Evolutionary conservation across 2,797 vertebrate species (phyloP).

Genomic region (Pseudotriccus pelzelni): DNA sequence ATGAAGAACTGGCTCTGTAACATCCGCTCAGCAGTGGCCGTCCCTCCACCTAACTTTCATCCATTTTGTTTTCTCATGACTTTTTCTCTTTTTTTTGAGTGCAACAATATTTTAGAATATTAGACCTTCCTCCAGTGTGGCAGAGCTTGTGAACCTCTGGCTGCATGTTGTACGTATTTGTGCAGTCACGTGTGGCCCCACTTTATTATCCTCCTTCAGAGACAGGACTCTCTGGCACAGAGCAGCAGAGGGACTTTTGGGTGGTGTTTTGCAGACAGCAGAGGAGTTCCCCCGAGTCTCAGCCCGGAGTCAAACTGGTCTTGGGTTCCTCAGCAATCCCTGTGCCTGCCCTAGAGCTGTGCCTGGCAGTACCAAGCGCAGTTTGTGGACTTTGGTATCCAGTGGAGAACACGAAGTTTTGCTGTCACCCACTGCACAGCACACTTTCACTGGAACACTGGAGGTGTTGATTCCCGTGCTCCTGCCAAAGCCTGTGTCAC

Average conservation of each 20-base stretch:
- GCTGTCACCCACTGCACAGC: neutral
- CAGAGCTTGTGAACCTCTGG: neutral
- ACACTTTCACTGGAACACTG: neutral
- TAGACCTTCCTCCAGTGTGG: neutral
- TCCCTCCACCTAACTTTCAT: neutral
- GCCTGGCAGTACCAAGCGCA: neutral
- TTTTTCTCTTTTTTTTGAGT: neutral
- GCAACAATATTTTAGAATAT: neutral
- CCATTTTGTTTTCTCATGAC: neutral
- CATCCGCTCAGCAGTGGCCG: neutral
- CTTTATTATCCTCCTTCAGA: neutral
- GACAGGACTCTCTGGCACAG: neutral
- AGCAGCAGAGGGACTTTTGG: neutral
- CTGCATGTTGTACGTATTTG: neutral
- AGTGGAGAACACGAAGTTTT: neutral
- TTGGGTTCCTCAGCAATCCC: neutral
- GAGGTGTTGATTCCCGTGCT: neutral
- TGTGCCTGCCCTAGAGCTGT: neutral
- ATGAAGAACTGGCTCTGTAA: neutral
- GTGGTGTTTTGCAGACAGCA: neutral
- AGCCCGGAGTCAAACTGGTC: neutral
- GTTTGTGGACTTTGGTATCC: neutral
- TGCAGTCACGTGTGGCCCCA: neutral
- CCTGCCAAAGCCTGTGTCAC: neutral
- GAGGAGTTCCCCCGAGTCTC: neutral